Percentiles rank a stretch among this genome's conserved stretches.
Evolutionary conservation across 2,888 invertebrate species (phyloP).

Genomic region (Beris chalybata): DNA sequence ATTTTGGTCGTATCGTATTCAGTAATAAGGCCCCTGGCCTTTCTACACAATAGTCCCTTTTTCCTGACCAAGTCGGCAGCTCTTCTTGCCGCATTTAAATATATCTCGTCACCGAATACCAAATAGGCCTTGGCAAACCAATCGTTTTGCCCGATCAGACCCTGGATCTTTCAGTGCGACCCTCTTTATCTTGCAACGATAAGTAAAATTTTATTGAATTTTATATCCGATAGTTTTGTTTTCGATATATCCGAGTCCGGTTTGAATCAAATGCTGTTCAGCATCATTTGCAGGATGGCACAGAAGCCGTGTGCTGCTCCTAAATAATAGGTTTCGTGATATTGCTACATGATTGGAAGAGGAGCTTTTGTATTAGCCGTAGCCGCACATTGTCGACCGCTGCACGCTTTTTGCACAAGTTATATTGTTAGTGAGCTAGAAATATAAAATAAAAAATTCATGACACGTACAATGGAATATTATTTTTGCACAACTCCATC

Average conservation of each 20-base stretch:
- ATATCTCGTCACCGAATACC: slow-evolving; percentile 72
- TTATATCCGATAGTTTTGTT: slow-evolving; percentile 63
- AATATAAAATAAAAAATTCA: too few species aligned
- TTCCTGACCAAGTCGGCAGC: slow-evolving; percentile 80
- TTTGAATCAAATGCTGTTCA: slow-evolving; percentile 60
- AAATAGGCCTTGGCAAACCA: slow-evolving; percentile 82
- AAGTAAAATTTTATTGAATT: slow-evolving; percentile 66
- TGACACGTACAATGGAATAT: too few species aligned
- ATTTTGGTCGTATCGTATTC: too few species aligned
- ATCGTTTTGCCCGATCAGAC: slow-evolving; percentile 62
- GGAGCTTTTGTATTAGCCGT: slow-evolving; percentile 61
- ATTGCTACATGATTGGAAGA: slow-evolving; percentile 76
- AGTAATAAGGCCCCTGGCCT: too few species aligned
- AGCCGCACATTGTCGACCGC: slow-evolving; percentile 70
- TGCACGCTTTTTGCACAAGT: too few species aligned
- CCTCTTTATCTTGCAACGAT: slow-evolving; percentile 65
- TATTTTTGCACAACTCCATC: too few species aligned
- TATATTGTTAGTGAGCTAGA: too few species aligned
- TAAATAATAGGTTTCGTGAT: slow-evolving; percentile 55
- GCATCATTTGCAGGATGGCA: slow-evolving; percentile 66
- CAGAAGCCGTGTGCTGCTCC: slow-evolving; percentile 70
- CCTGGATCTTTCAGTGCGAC: slow-evolving; percentile 70
- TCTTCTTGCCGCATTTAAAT: slow-evolving; percentile 66
- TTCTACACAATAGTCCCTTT: slow-evolving; percentile 78
- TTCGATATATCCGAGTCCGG: slow-evolving; percentile 45